phyloP scores from a whole-genome alignment of 1,140 invertebrate species.

The Zaprionus camerounensis region DNA sequence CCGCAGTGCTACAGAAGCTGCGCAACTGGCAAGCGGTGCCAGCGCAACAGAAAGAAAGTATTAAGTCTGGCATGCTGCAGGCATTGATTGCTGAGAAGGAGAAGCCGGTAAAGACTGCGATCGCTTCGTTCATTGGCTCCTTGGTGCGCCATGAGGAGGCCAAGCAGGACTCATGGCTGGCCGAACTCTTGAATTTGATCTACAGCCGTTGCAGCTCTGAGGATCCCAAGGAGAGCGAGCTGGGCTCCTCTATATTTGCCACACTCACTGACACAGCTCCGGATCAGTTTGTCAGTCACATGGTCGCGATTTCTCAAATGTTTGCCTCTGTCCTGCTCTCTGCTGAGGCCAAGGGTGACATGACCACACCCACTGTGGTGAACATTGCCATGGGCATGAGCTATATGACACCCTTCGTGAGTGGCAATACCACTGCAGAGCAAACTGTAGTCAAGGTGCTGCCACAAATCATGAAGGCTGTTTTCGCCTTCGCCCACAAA shows the following conservation, averaged over 20 bases:
- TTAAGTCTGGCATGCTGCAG: slow-evolving; percentile 86
- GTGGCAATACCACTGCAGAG: slow-evolving; percentile 68
- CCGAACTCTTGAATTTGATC: slow-evolving; percentile 89
- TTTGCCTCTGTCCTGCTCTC: slow-evolving; percentile 56
- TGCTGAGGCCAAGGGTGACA: slow-evolving; percentile 60
- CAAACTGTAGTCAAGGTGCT: slow-evolving; percentile 87
- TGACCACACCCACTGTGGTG: slow-evolving; percentile 67
- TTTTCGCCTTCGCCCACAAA: slow-evolving; percentile 85
- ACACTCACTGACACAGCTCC: slow-evolving; percentile 73
- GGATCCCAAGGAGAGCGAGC: slow-evolving; percentile 76
- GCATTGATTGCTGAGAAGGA: slow-evolving; percentile 87
- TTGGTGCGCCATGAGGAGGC: slow-evolving; percentile 90
- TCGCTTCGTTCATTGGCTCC: slow-evolving; percentile 88
- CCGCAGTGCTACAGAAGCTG: slow-evolving; percentile 87
- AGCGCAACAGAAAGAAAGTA: slow-evolving; percentile 85
- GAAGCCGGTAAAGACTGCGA: slow-evolving; percentile 87
- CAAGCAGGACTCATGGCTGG: slow-evolving; percentile 87
- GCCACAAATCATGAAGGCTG: slow-evolving; percentile 87
- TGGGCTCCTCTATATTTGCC: slow-evolving; percentile 76
- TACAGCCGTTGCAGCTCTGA: slow-evolving; percentile 59
- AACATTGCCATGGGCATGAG: slow-evolving; percentile 71
- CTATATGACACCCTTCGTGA: slow-evolving; percentile 72
- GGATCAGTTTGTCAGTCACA: slow-evolving; percentile 79
- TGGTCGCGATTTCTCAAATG: slow-evolving; percentile 72
- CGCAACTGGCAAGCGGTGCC: slow-evolving; percentile 87